These are phyloP conservation scores for Epinephelus moara DNA, from an alignment of 2,113 vertebrate genomes.

Conservation along the genomic window DNA sequence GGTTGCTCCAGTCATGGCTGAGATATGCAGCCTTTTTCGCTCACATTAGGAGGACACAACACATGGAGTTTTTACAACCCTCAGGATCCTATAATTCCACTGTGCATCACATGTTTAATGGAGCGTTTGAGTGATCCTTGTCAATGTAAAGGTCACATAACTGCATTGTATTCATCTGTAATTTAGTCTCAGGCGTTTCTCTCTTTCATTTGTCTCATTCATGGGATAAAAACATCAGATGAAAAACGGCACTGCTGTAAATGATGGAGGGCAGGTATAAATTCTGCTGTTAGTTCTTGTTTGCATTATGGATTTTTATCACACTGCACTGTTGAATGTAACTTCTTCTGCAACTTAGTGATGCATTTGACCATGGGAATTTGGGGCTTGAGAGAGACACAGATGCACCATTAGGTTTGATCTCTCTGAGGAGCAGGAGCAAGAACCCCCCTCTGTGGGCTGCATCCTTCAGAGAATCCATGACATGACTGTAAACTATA, in stretches of 20 bases:
- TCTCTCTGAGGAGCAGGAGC: neutral
- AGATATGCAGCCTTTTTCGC: neutral
- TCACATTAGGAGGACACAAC: neutral
- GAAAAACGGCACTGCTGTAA: slow-evolving; percentile 1
- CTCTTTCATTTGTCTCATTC: neutral
- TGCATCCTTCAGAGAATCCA: too few species aligned
- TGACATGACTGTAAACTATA: neutral
- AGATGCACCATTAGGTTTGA: neutral
- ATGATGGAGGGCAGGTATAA: neutral
- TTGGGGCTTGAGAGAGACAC: slow-evolving; percentile 3
- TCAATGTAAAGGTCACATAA: neutral
- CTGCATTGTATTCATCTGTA: neutral
- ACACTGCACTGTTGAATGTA: neutral
- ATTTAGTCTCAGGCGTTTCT: neutral
- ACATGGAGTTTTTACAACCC: neutral
- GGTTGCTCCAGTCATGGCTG: neutral
- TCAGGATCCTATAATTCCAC: neutral
- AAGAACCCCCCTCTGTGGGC: neutral
- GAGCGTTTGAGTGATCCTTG: neutral
- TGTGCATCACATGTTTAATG: neutral
- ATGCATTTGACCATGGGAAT: neutral
- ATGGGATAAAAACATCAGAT: neutral
- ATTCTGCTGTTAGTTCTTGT: slow-evolving; percentile 13
- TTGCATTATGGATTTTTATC: neutral
- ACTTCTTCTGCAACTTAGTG: neutral